These are phyloP conservation scores for Drosophila nasuta DNA, from an alignment of 1,140 invertebrate species.

Conservation along the genomic window DNA sequence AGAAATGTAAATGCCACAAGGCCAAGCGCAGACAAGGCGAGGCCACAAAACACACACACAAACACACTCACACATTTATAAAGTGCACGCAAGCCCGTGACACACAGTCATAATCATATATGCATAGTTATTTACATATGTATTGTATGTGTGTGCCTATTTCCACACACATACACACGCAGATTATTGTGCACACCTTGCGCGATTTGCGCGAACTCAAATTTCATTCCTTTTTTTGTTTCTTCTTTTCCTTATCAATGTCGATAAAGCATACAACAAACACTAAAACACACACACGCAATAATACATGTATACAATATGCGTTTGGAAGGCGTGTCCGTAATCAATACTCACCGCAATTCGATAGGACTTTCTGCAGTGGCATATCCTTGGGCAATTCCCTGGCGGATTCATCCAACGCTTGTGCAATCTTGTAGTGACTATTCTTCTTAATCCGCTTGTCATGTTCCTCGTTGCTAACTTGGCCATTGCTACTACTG, in stretches of 20 bases:
- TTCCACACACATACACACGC: constrained; percentile 20
- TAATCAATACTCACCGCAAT: constrained; percentile 86
- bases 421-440: constrained; percentile 86
- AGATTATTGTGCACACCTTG: constrained; percentile 61
- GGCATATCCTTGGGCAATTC: constrained; percentile 87
- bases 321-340: neutral
- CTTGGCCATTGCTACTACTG: constrained; percentile 52
- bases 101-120: constrained; percentile 65
- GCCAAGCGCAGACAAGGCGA: constrained; percentile 82
- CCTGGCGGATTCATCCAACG: constrained; percentile 87
- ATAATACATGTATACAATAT: constrained; percentile 22
- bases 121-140: constrained; percentile 18
- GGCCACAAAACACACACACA: constrained; percentile 59
- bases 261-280: constrained; percentile 14
- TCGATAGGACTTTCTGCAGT: constrained; percentile 86
- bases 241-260: constrained; percentile 41
- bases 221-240: constrained; percentile 21
- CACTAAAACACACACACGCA: neutral
- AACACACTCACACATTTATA: constrained; percentile 26
- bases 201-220: constrained; percentile 50
- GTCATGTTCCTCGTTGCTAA: constrained; percentile 89
- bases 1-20: constrained; percentile 83
- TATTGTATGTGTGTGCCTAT: constrained; percentile 34
- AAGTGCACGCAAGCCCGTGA: constrained; percentile 71
- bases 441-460: constrained; percentile 89